phyloP scores from a whole-genome alignment of 2,113 vertebrate species.

The Ammodytes dubius region DNA sequence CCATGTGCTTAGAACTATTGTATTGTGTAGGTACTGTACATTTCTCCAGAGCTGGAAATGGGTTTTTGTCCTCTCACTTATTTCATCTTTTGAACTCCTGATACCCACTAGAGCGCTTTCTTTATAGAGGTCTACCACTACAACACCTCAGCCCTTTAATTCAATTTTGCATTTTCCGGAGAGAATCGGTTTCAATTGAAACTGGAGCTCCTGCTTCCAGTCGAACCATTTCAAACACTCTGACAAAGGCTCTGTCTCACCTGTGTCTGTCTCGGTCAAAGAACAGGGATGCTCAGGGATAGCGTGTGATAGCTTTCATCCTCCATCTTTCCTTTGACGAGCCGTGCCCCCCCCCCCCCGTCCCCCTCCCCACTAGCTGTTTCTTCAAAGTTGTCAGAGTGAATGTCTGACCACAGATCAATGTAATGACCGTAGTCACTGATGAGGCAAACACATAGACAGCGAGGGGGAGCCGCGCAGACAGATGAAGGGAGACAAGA shows the following conservation, averaged over 20 bases:
- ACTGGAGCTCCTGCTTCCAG: neutral
- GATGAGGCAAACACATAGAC: slow-evolving; percentile 53
- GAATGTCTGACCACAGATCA: slow-evolving; percentile 49
- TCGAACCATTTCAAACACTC: slow-evolving; percentile 6
- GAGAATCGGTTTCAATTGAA: slow-evolving; percentile 25
- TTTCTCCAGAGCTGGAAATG: slow-evolving; percentile 16
- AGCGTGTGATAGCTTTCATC: neutral
- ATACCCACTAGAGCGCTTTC: slow-evolving; percentile 17
- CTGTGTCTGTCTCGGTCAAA: neutral
- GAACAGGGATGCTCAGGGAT: too few relatives aligned
- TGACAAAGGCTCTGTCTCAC: neutral
- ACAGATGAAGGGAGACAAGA: slow-evolving; percentile 28
- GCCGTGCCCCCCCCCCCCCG: slow-evolving; percentile 33
- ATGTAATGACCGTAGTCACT: slow-evolving; percentile 56
- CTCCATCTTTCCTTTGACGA: slow-evolving; percentile 15
- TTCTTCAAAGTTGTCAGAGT: slow-evolving; percentile 42
- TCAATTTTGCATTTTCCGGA: slow-evolving; percentile 3
- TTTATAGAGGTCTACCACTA: slow-evolving; percentile 1
- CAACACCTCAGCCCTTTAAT: slow-evolving; percentile 17
- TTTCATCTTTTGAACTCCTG: slow-evolving; percentile 31
- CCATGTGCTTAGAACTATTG: neutral
- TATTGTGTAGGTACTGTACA: neutral
- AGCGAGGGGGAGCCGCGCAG: slow-evolving; percentile 7
- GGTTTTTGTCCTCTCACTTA: neutral
- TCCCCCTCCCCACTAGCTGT: slow-evolving; percentile 28